Percentiles rank a stretch among this genome's conserved stretches.
Conservation (phyloP, 53 echinoderm and acorn worm species). For the Astropecten irregularis region DNA sequence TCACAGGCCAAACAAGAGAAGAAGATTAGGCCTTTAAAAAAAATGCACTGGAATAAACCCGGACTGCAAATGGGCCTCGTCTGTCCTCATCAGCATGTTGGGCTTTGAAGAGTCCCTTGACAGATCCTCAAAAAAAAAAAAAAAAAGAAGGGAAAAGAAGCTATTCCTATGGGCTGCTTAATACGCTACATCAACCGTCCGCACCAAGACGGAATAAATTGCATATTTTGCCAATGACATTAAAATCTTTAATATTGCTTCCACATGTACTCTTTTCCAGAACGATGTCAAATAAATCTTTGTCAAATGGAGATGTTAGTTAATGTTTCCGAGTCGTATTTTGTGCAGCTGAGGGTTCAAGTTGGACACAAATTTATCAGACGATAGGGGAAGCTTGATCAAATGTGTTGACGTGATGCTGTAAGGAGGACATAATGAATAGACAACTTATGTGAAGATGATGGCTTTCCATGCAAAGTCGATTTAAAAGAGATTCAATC, state of each 20-base stretch:
- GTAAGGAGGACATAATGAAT: too few species aligned
- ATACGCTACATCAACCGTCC: slow-evolving; percentile 17
- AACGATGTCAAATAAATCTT: slow-evolving; percentile 31
- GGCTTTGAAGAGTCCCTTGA: slow-evolving; percentile 27
- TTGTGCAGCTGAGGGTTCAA: not conserved
- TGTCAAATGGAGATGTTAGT: not conserved
- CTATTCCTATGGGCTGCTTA: slow-evolving; percentile 1
- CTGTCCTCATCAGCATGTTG: slow-evolving; percentile 35
- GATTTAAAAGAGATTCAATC: too few species aligned
- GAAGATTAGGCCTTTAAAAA: slow-evolving; percentile 13
- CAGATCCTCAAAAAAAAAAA: not conserved
- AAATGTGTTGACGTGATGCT: too few species aligned
- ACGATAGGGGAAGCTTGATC: too few species aligned
- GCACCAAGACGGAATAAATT: slow-evolving; percentile 17
- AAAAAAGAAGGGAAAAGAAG: not conserved
- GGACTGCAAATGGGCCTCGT: slow-evolving; percentile 42
- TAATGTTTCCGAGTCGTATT: not conserved
- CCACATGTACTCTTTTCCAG: slow-evolving; percentile 24
- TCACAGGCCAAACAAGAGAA: slow-evolving; percentile 38
- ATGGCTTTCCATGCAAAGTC: too few species aligned
- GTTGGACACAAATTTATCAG: slow-evolving; percentile 9
- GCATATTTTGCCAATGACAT: slow-evolving; percentile 39
- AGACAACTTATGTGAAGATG: too few species aligned
- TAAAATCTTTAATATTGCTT: slow-evolving; percentile 39
- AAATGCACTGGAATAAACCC: slow-evolving; percentile 47